Evolutionary conservation across 2,888 invertebrate genomes (phyloP), one percentile per base, ranked within the genome.

Genomic region (Pogonocherus hispidulus): DNA sequence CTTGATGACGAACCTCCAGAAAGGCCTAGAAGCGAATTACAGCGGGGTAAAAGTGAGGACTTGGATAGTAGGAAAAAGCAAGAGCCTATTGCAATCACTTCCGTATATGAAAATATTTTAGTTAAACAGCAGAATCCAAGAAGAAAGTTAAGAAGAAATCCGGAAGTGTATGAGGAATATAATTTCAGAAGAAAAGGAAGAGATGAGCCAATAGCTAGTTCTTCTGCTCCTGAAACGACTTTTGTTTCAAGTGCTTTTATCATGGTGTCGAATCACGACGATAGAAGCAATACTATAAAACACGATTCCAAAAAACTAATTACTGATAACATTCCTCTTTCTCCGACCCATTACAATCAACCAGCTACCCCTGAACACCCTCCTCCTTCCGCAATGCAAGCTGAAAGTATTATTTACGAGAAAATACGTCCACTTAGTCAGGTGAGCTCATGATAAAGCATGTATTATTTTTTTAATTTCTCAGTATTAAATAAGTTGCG

Each of bases 291-390:
- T 64, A 66, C 69, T 22, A 72, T 66, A 52, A 76, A 65, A 18
- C n/a, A 22, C 37, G 54, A 63, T 3, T 67, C 69, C 16, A 73
- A 70, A 63, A 76, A 69, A 60, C 66, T 74, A 20, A 73, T 66
- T 51, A 71, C 69, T 27, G 70, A 73, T 35, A 76, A 86, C 83
- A 82, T 89, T 78, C 97, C 97, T 0, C 87, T 94, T 78, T 96
- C 95, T 76, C 97, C 97, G 18, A 94, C 95, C 54, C 94, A 95
- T 83, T 96, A 96, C 80, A 90, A 91, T 60, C 96, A 97, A 85
- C 96, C 97, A 9, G 95, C 97, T 8, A 97, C 97, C 9, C 97
- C 97, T 0, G 96, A 97, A 78, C 96, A 96, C 86, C 96, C 97
- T 2, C 97, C 97, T 1, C 97, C 97, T 0, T 93, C 95, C 8